A percentile compares a stretch with the other conserved stretches of the same genome.
Conservation (phyloP, 2,888 invertebrate species). For the Holacanthella duospinosa region DNA sequence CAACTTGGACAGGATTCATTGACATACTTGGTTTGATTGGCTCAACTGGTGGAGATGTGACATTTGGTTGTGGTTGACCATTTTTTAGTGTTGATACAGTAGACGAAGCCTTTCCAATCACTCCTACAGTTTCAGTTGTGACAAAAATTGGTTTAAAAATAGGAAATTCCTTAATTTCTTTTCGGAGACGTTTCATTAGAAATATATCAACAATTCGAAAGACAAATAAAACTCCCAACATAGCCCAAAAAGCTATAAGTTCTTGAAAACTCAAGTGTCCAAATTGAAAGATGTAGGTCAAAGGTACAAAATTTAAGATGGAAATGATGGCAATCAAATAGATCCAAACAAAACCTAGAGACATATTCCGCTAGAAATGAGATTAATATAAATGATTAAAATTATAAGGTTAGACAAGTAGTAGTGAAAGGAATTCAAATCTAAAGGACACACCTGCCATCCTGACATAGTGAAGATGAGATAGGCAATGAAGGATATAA, state of each 20-base stretch:
- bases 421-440: too few relatives aligned
- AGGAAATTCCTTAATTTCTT: too few relatives aligned
- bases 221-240: not conserved
- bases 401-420: too few relatives aligned
- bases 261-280: not conserved
- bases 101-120: too few relatives aligned
- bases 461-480: not conserved
- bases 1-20: too few relatives aligned
- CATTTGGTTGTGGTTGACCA: too few relatives aligned
- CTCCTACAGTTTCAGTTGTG: too few relatives aligned
- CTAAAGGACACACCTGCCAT: too few relatives aligned
- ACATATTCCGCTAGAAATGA: not conserved
- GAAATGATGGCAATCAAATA: not conserved
- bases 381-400: not conserved
- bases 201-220: not conserved
- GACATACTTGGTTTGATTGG: too few relatives aligned
- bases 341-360: not conserved
- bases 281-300: not conserved
- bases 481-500: not conserved
- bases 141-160: too few relatives aligned
- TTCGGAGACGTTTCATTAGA: not conserved
- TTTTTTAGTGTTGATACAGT: too few relatives aligned
- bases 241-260: not conserved
- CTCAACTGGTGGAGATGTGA: too few relatives aligned
- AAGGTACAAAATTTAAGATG: not conserved